phyloP scores from a whole-genome alignment of 2,797 vertebrate species.

The Hylomyscus alleni region DNA sequence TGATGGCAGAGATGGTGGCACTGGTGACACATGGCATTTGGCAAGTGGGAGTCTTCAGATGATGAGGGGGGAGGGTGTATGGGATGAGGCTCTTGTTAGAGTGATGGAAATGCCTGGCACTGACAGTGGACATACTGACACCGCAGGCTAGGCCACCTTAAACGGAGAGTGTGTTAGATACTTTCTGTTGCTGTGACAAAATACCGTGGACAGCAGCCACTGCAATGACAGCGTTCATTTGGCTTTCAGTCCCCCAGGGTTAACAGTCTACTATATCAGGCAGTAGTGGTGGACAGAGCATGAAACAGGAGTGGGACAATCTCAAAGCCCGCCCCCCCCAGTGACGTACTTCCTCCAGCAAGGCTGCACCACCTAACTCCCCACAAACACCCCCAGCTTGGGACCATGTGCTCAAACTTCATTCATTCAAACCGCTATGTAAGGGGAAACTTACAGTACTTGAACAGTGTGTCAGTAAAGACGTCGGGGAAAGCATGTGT shows the following conservation, averaged over 20 bases:
- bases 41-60: conserved; percentile 72
- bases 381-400: background rate
- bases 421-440: background rate
- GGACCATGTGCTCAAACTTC: background rate
- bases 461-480: conserved; percentile 27
- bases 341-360: background rate
- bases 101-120: conserved; percentile 18
- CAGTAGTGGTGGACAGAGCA: background rate
- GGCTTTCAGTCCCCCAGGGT: background rate
- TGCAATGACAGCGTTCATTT: no score
- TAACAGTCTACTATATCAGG: background rate
- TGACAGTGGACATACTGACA: background rate
- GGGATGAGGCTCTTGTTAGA: background rate
- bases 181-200: background rate
- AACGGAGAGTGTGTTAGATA: background rate
- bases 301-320: background rate
- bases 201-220: no score
- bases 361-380: background rate
- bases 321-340: background rate
- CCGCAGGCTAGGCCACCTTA: background rate
- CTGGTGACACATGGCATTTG: conserved; percentile 2
- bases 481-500: background rate
- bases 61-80: conserved; percentile 54
- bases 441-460: background rate
- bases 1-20: background rate